Base-by-base conservation (phyloP, 1,140 invertebrate genomes). In the Portunus trituberculatus region DNA sequence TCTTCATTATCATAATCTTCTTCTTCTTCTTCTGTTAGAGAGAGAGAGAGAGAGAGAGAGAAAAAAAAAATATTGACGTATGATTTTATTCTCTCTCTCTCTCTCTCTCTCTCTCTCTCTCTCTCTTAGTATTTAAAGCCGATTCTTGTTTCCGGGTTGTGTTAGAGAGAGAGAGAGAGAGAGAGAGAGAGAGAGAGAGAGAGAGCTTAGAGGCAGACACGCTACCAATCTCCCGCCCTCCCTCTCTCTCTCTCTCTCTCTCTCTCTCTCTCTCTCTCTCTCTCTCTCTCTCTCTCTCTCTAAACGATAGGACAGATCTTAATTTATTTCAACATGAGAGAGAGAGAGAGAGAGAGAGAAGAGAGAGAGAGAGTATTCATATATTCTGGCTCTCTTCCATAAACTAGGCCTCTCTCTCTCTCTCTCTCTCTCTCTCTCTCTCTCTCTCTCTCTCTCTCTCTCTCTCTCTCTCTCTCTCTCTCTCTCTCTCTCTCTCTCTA, bases 41-140 rank as follows among this genome's bases (percentile, higher is more conserved):
- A n/a, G n/a, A n/a, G n/a, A n/a, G n/a, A n/a, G n/a, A n/a, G n/a
- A n/a, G n/a, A n/a, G n/a, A n/a, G n/a, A n/a, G n/a, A n/a, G n/a
- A n/a, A n/a, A n/a, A n/a, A n/a, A n/a, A n/a, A n/a, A n/a, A n/a
- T n/a, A n/a, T n/a, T n/a, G n/a, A n/a, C 67, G 12, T n/a, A 14
- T 76, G 12, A 76, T n/a, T 76, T 12, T n/a, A 76, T 4, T 83
- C 76, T 83, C 76, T 83, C 76, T 83, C 76, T 83, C 76, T 83
- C 76, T 83, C 76, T 83, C 76, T 83, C 76, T 83, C 76, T 83
- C 76, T 83, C 76, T 83, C 76, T 83, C 76, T 83, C 76, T 83
- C 76, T 83, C 76, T 83, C 76, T 7, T 29, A 4, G 20, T 83
- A 25, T 83, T 29, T 83, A 25, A n/a, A 25, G 7, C 76, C 20